Evolutionary conservation across 2,888 invertebrate genomes (phyloP).

Genomic region (Apodemia hepburni): DNA sequence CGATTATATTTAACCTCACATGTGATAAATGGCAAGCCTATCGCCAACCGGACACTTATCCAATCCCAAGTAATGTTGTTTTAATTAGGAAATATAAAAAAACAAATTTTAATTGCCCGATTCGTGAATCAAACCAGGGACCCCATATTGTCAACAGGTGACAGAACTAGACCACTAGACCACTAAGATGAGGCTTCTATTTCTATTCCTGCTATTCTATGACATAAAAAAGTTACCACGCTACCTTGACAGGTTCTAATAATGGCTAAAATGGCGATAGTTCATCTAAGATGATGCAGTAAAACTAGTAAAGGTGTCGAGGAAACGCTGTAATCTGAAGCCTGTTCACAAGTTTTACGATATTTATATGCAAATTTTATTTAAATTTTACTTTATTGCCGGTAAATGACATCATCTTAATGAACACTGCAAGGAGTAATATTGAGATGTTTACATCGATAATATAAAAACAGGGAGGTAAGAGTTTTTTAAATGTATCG

Average conservation of each 20-base stretch:
- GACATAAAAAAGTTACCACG: background rate
- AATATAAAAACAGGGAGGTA: background rate
- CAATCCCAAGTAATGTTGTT: too few species aligned
- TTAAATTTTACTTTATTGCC: slow-evolving; percentile 4
- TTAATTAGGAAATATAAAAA: too few species aligned
- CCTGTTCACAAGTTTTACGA: slow-evolving; percentile 1
- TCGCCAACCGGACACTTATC: too few species aligned
- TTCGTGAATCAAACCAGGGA: too few species aligned
- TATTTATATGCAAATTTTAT: slow-evolving; percentile 7
- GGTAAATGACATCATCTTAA: slow-evolving; percentile 5
- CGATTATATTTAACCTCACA: too few species aligned
- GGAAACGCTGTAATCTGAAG: slow-evolving; percentile 1
- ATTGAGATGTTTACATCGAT: slow-evolving; percentile 1
- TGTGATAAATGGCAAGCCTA: too few species aligned
- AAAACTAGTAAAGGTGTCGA: background rate
- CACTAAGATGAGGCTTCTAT: too few species aligned
- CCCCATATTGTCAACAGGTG: too few species aligned
- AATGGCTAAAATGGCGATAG: background rate
- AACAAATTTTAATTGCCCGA: too few species aligned
- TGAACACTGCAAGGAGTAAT: background rate
- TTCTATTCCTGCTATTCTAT: too few species aligned
- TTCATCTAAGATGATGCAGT: background rate
- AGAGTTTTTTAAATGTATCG: too few species aligned
- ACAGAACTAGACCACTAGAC: too few species aligned
- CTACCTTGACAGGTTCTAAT: background rate